Evolutionary conservation across 2,113 vertebrate species (phyloP).

Genomic region (Amazona vittata): DNA sequence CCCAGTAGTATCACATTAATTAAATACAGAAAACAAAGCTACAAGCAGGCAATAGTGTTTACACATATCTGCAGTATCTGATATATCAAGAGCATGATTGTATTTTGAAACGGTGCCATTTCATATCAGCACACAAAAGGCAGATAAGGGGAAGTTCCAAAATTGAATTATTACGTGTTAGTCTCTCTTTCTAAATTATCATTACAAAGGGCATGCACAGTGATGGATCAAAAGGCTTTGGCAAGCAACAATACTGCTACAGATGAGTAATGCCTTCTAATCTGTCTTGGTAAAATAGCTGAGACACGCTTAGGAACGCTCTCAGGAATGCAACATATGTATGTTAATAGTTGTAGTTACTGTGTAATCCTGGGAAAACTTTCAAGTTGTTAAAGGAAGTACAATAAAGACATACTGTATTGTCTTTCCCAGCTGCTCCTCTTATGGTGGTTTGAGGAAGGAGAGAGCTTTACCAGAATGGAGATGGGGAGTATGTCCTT

Average conservation of each 20-base stretch:
- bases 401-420: not conserved
- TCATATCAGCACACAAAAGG: not conserved
- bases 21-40: not conserved
- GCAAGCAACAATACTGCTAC: not conserved
- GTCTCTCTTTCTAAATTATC: not conserved
- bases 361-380: not conserved
- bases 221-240: slow-evolving; percentile 26
- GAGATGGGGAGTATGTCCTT: not conserved
- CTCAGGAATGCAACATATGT: not conserved
- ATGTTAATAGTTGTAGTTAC: not conserved
- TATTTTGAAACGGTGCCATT: not conserved
- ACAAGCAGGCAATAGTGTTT: not conserved
- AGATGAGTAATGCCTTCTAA: not conserved
- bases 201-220: not conserved
- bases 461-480: not conserved
- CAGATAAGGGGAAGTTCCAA: not conserved
- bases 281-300: not conserved
- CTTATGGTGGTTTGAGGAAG: not conserved
- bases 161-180: not conserved
- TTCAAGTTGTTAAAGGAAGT: not conserved
- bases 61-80: not conserved
- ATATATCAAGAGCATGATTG: not conserved
- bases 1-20: not conserved
- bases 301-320: not conserved
- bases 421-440: not conserved